Evolutionary conservation across 1,140 invertebrate species (phyloP), one percentile per base, ranked within the genome.

Genomic region (Fopius arisanus): DNA sequence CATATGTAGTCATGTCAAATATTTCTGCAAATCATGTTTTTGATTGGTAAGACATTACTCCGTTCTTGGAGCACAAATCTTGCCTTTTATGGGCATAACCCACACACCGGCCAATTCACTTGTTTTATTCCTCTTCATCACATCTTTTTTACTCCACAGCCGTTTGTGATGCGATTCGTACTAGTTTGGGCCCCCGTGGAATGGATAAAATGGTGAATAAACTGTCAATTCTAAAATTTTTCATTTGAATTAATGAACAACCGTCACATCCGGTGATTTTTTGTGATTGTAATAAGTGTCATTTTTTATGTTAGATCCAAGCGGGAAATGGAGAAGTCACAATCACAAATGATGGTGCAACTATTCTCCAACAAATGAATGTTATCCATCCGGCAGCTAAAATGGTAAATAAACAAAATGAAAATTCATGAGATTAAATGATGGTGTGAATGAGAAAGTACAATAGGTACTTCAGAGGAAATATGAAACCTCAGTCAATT

Each of bases 301-400:
- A 62, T 68, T 10, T 21, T 59, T 41, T 16, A 29, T 54, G 3
- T 62, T 63, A 93, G 95, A 99, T 99, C 78, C 98, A 99, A 91
- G 91, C 96, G 62, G 91, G 92, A 14, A 98, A 98, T 90, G 98
- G 98, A 9, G 97, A 99, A 91, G 98, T 99, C 0, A 99, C 97
- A 9, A 99, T 99, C 72, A 99, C 98, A 59, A 99, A 99, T 91
- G 98, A 99, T 92, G 98, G 98, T 75, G 98, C 98, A 28, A 99
- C 98, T 28, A 99, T 99, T 89, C 89, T 99, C 41, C 99, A 99
- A 87, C 95, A 99, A 89, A 99, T 99, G 94, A 97, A 97, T 89
- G 97, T 99, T 9, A 90, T 98, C 78, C 98, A 99, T 89, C 98
- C 98, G 72, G 97, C 98, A 79, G 98, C 98, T 43, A 99, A 99